Evolutionary conservation across 2,113 vertebrate genomes (phyloP), one percentile per base, ranked within the genome.

Genomic region (Chrysochloris asiatica): DNA sequence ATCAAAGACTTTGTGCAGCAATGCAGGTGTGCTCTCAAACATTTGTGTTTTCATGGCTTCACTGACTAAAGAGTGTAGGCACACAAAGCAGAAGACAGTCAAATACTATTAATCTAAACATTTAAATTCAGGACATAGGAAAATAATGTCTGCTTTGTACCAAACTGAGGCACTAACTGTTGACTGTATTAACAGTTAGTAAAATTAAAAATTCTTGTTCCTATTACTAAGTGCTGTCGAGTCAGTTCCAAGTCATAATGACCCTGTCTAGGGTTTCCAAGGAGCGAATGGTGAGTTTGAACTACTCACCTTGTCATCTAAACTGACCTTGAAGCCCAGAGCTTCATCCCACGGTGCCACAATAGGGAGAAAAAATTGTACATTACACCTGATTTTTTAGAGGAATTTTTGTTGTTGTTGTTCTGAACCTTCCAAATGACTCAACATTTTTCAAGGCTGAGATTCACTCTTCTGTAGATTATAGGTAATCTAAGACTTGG

Each of bases 1-100:
- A 0, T 59, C 38, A 71, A 24, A 83, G 63, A 26, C 12, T 36
- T 1, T 41, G 16, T 22, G 2, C 0, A 7, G 47, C 19, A 26
- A 41, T 3, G 36, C 61, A 30, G 10, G 0, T 2, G 38, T 1
- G 19, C 30, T n/a, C 48, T 76, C 5, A 0, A 36, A 26, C 11
- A 30, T 10, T 36, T 50, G 33, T 30, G 14, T 6, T 30, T 59
- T 48, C 24, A 2, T 33, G 4, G 0, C 59, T 28, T 61, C 22
- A 11, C 38, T 52, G 30, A 30, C 45, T 22, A 36, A 38, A 19
- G 71, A 47, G 47, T 38, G n/a, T 2, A 78, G 48, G 41, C 5
- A 43, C 13, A 26, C 3, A 38, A 43, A 54, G 33, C 4, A 36
- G 30, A 38, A 63, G 56, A 83, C 21, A 5, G 36, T 61, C 19